A percentile compares a stretch with the other conserved stretches of the same genome.
Conservation (phyloP, 1,140 invertebrate genomes). For the Drosophila pachea region DNA sequence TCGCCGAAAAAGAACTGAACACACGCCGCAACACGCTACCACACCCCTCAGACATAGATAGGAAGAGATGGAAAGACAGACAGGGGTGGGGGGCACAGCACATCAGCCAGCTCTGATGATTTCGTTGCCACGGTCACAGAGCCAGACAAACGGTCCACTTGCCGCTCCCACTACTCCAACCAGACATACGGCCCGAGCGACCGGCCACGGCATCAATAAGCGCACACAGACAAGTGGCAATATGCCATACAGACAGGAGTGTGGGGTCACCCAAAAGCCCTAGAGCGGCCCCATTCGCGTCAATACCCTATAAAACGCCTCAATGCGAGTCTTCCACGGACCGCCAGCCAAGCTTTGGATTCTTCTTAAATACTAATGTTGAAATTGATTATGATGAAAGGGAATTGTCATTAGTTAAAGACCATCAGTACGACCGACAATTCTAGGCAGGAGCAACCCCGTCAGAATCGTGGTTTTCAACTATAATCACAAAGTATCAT, state of each 20-base stretch:
- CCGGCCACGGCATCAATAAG: slow-evolving; percentile 30
- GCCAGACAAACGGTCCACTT: slow-evolving; percentile 41
- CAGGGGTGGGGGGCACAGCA: slow-evolving; percentile 29
- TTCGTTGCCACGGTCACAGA: slow-evolving; percentile 74
- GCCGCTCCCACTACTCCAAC: slow-evolving; percentile 2
- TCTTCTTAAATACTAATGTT: too few relatives aligned
- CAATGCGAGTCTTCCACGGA: too few relatives aligned
- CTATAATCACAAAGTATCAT: slow-evolving; percentile 77
- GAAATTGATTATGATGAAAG: slow-evolving; percentile 43
- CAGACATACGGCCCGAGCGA: slow-evolving; percentile 13
- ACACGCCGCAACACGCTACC: slow-evolving; percentile 30
- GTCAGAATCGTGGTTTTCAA: slow-evolving; percentile 74
- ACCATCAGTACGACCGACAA: slow-evolving; percentile 77
- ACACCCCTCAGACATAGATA: slow-evolving; percentile 22
- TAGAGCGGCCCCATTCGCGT: neutral
- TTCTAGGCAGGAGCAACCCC: slow-evolving; percentile 78
- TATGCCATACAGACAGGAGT: slow-evolving; percentile 24
- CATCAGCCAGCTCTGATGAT: slow-evolving; percentile 52
- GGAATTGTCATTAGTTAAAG: slow-evolving; percentile 63
- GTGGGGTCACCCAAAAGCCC: neutral
- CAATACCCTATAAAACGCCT: too few relatives aligned
- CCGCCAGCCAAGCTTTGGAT: too few relatives aligned
- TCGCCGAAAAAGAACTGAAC: slow-evolving; percentile 51
- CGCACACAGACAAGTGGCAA: slow-evolving; percentile 53
- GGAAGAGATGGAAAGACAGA: neutral